Evolutionary conservation across 2,797 vertebrate genomes (phyloP), one percentile per base, ranked within the genome.

Genomic region (Adrianichthys oophorus): DNA sequence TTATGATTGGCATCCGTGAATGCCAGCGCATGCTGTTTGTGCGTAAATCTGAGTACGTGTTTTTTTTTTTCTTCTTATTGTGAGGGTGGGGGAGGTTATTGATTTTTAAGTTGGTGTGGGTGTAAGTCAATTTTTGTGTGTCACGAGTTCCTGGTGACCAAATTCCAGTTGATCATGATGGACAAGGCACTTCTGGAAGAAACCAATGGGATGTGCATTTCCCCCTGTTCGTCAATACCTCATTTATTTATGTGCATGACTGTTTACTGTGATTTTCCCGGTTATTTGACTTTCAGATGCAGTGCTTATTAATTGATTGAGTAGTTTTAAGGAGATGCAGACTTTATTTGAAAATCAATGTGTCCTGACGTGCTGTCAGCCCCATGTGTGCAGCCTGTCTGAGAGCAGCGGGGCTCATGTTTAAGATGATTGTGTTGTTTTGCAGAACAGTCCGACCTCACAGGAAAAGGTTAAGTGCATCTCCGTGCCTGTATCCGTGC

Each of bases 1-100:
- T 90, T 84, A 71, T 86, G 85, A 87, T 80, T 83, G 85, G 62
- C 73, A 72, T 80, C 78, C 17, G 45, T 37, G 73, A 76, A 80
- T 66, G 78, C 66, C 76, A 74, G 57, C 52, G 14, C 47, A 58
- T 17, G 45, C 59, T 6, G 44, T 49, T 46, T 17, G 1, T 58
- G 49, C 59, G 50, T 13, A 2, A 53, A 64, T 60, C 54, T 42
- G 52, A 19, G 26, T 2, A 17, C 41, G 61, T 29, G 45, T 29
- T 56, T 56, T 23, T 5, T 29, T 18, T 56, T 6, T 16, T 13
- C 2, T 23, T 15, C 6, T 15, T 32, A 42, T 67, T 37, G 32
- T 37, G 32, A 37, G 32, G 32, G 32, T 12, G 32, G 2, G 32
- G 10, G 32, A 12, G 60, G 64, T 79, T 72, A 74, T 54, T 66